Conservation (phyloP, 2,113 vertebrate genomes). For the Gnathochromis pfefferi region DNA sequence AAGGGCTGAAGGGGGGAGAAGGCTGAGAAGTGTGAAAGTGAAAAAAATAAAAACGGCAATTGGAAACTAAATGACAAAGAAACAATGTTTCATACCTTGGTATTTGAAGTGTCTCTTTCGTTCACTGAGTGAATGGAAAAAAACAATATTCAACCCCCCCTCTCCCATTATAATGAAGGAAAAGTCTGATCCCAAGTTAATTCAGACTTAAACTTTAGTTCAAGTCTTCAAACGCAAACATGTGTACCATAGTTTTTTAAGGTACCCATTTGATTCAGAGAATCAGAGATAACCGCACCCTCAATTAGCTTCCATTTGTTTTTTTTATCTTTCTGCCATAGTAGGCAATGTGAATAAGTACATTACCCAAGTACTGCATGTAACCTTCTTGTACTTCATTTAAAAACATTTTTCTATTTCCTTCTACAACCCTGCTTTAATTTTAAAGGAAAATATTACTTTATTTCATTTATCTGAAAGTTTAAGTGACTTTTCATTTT, state of each 20-base stretch:
- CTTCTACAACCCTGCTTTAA: not conserved
- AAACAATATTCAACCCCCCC: not conserved
- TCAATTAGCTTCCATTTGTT: not conserved
- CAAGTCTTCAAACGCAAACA: not conserved
- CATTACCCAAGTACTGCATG: not conserved
- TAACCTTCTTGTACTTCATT: not conserved
- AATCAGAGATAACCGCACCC: not conserved
- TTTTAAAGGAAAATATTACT: not conserved
- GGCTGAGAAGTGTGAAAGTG: not conserved
- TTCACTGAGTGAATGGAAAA: not conserved
- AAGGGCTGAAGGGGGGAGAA: not conserved
- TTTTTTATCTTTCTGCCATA: not conserved
- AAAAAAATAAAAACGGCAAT: not conserved
- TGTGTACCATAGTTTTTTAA: not conserved
- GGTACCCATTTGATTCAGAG: not conserved
- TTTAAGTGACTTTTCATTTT: accelerated
- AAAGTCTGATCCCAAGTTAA: not conserved
- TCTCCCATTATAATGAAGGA: not conserved
- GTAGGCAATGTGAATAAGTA: not conserved
- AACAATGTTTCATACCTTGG: not conserved
- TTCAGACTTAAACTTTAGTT: not conserved
- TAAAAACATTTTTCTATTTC: not conserved
- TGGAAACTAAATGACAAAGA: constrained; percentile 15
- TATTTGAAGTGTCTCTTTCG: not conserved
- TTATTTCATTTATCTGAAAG: not conserved